Percentiles rank a stretch among this genome's conserved stretches.
Evolutionary conservation across 2,888 invertebrate species (phyloP).

Genomic region (Drosophila longiperda): DNA sequence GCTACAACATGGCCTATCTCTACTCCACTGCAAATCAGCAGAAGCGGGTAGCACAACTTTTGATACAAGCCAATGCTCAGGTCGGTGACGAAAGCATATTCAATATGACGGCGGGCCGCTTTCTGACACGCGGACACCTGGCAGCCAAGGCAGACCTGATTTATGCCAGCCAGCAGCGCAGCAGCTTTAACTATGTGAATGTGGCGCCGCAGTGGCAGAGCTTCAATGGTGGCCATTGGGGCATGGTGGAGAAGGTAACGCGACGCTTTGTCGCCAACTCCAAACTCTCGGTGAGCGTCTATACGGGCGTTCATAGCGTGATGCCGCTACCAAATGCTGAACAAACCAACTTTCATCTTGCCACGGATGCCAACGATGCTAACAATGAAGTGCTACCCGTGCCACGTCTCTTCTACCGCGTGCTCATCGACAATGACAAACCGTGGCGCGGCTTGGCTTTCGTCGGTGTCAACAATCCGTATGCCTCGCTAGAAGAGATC

Average conservation of each 20-base stretch:
- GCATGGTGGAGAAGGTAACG: slow-evolving; percentile 85
- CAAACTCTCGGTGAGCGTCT: slow-evolving; percentile 84
- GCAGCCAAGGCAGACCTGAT: slow-evolving; percentile 86
- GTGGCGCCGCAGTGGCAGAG: slow-evolving; percentile 87
- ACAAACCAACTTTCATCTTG: slow-evolving; percentile 82
- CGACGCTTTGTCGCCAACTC: slow-evolving; percentile 84
- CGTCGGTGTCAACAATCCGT: slow-evolving; percentile 85
- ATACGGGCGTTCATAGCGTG: slow-evolving; percentile 87
- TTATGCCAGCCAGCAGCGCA: slow-evolving; percentile 85
- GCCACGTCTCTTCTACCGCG: slow-evolving; percentile 87
- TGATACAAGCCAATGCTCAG: slow-evolving; percentile 52
- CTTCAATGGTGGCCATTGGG: slow-evolving; percentile 88
- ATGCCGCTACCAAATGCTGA: slow-evolving; percentile 83
- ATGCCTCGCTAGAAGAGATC: slow-evolving; percentile 73
- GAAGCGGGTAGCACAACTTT: slow-evolving; percentile 72
- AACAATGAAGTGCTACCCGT: slow-evolving; percentile 85
- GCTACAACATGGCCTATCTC: slow-evolving; percentile 74
- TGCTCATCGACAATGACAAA: slow-evolving; percentile 85
- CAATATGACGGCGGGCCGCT: slow-evolving; percentile 60
- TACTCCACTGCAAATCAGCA: slow-evolving; percentile 83
- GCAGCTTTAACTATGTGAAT: slow-evolving; percentile 86
- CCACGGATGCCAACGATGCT: slow-evolving; percentile 67
- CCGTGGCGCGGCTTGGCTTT: slow-evolving; percentile 86
- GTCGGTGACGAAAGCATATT: slow-evolving; percentile 41
- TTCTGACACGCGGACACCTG: slow-evolving; percentile 86